Evolutionary conservation across 2,113 vertebrate genomes (phyloP).

Genomic region (Myanophis thanlyinensis): DNA sequence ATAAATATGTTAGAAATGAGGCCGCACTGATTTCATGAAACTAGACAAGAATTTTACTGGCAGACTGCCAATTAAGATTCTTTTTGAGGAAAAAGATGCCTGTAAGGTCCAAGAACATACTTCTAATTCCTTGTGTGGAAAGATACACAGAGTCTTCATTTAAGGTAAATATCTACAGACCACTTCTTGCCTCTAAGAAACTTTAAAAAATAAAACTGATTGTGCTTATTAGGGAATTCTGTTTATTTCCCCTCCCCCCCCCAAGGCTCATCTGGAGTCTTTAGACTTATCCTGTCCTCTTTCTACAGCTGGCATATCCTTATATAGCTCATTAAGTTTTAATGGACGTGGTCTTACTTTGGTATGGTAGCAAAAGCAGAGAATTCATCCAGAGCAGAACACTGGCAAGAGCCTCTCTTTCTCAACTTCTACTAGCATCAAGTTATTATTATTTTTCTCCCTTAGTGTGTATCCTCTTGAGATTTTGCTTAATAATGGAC

Average conservation of each 20-base stretch:
- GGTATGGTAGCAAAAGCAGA: background rate
- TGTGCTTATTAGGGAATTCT: background rate
- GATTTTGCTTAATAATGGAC: background rate
- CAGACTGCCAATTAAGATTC: background rate
- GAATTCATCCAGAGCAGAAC: background rate
- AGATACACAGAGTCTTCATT: background rate
- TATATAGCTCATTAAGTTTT: conserved; percentile 18
- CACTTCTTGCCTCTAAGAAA: background rate
- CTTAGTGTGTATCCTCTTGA: background rate
- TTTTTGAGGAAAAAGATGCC: background rate
- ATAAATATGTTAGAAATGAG: background rate
- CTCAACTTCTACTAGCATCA: background rate
- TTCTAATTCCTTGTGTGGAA: background rate
- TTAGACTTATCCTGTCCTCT: background rate
- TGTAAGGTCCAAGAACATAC: background rate
- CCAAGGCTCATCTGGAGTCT: background rate
- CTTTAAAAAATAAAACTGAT: background rate
- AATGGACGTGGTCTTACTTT: conserved; percentile 1
- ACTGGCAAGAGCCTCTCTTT: background rate
- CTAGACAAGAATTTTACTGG: background rate
- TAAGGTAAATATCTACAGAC: background rate
- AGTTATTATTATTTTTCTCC: background rate
- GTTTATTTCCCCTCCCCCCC: background rate
- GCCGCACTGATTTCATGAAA: background rate
- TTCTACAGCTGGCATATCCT: conserved; percentile 1